Evolutionary conservation across 2,888 invertebrate genomes (phyloP).

Genomic region (Phorcus lineatus): DNA sequence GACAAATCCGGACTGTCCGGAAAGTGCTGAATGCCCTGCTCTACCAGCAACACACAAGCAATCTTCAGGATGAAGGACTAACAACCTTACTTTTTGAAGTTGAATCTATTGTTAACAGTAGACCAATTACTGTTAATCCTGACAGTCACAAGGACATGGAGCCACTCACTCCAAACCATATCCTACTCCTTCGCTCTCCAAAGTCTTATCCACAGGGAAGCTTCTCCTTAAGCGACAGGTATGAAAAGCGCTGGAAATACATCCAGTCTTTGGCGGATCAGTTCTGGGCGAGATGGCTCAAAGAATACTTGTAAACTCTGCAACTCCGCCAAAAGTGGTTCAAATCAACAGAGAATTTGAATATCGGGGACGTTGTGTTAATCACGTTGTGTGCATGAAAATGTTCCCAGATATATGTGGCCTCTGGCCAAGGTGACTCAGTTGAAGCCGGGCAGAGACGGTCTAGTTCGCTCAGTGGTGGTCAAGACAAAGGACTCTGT

Average conservation of each 20-base stretch:
- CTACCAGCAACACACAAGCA: no score
- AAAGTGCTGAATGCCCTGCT: background rate
- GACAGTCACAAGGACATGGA: conserved; percentile 33
- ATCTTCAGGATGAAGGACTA: conserved; percentile 37
- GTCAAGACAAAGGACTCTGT: no score
- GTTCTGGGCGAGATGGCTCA: no score
- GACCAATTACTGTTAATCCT: conserved; percentile 38
- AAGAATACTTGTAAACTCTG: conserved; percentile 23
- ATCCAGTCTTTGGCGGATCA: no score
- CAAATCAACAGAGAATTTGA: background rate
- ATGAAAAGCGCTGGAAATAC: conserved; percentile 26
- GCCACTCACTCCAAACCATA: conserved; percentile 38
- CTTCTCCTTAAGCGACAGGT: conserved; percentile 17
- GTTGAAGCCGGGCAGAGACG: no score
- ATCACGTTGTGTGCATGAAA: no score
- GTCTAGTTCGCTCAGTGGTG: no score
- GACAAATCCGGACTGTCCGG: no score
- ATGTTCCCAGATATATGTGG: no score
- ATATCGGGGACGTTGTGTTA: conserved; percentile 26
- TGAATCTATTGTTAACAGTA: conserved; percentile 39
- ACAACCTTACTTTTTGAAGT: conserved; percentile 41
- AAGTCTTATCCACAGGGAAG: background rate
- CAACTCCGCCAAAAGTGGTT: conserved; percentile 30
- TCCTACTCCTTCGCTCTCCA: conserved; percentile 21
- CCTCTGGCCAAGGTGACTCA: no score